These are phyloP conservation scores for Aplysina aerophoba DNA, from an alignment of 37 sponge, comb jelly and placozoan genomes.

Conservation along the genomic window DNA sequence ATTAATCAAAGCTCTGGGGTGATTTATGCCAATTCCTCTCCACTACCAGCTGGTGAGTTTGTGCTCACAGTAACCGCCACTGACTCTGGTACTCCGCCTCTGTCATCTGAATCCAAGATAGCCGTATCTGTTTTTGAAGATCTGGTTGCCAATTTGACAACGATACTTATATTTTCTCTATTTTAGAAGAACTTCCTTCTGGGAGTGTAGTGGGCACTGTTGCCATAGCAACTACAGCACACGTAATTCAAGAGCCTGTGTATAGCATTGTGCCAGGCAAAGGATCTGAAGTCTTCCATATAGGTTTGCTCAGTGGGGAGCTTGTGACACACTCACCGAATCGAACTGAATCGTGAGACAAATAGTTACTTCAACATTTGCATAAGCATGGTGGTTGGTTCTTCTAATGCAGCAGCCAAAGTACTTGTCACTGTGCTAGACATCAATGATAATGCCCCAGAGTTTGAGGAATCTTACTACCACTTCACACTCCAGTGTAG, in stretches of 20 bases:
- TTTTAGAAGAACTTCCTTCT: slow-evolving; percentile 18
- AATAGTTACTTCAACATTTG: not conserved
- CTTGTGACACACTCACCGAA: not conserved
- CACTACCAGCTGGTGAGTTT: not conserved
- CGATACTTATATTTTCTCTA: not conserved
- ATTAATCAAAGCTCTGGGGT: not conserved
- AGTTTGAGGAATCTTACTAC: not conserved
- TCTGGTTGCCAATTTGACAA: not conserved
- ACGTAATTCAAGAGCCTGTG: not conserved
- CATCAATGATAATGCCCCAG: slow-evolving; percentile 1
- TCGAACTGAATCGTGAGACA: not conserved
- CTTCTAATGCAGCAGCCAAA: not conserved
- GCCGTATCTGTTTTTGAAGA: slow-evolving; percentile 13
- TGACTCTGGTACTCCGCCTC: not conserved
- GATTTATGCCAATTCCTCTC: not conserved
- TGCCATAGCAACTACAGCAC: slow-evolving; percentile 5
- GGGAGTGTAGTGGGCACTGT: slow-evolving; percentile 31
- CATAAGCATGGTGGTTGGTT: not conserved
- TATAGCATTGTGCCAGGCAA: not conserved
- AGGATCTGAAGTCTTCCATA: not conserved
- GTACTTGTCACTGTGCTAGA: not conserved
- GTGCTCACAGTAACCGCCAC: slow-evolving; percentile 9
- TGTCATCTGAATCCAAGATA: not conserved
- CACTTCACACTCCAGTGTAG: not conserved
- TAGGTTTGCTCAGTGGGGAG: not conserved